phyloP scores from a whole-genome alignment of 2,113 vertebrate genomes.

The Struthidea cinerea region DNA sequence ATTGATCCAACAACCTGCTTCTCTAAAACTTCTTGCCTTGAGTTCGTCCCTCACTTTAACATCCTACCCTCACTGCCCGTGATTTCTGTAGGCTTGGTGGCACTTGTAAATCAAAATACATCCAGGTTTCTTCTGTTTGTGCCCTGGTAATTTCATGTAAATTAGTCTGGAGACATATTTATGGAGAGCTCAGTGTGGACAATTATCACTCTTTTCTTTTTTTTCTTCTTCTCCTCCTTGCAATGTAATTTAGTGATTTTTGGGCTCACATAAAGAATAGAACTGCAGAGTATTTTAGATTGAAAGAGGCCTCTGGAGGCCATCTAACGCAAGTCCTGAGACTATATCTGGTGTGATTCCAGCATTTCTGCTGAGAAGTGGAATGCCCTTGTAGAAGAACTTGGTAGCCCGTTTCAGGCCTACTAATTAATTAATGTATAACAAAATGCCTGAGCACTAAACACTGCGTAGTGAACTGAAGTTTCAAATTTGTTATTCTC shows the following conservation, averaged over 20 bases:
- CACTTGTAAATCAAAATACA: neutral
- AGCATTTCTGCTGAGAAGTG: neutral
- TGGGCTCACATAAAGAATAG: neutral
- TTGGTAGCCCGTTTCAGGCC: accelerated
- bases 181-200: neutral
- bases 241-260: neutral
- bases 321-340: neutral
- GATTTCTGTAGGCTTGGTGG: neutral
- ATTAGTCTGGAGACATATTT: neutral
- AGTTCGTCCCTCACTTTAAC: neutral
- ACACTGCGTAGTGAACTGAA: neutral
- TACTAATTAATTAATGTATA: neutral
- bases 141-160: neutral
- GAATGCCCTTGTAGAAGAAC: neutral
- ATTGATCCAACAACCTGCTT: neutral
- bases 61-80: neutral
- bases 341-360: neutral
- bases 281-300: neutral
- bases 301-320: neutral
- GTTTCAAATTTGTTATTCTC: neutral
- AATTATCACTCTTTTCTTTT: neutral
- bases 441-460: neutral
- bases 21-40: neutral
- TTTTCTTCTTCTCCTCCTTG: neutral
- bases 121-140: neutral